phyloP scores from a whole-genome alignment of 2,797 vertebrate genomes.

The Lacerta viridis region DNA sequence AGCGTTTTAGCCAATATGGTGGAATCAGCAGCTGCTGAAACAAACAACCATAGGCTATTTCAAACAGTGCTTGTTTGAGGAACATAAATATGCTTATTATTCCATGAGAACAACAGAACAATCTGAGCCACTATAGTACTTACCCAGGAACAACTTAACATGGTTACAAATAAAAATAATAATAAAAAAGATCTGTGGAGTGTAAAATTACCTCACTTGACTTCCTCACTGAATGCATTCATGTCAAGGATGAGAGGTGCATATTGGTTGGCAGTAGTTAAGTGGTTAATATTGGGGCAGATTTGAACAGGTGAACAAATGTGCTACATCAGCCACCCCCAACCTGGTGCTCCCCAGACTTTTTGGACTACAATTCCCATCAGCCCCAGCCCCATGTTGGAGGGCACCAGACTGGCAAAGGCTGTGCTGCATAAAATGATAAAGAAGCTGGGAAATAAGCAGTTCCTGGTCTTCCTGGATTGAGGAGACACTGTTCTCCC shows the following conservation, averaged over 20 bases:
- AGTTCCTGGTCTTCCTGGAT: neutral
- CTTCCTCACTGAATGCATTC: neutral
- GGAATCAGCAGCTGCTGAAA: neutral
- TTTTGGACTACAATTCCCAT: too few relatives aligned
- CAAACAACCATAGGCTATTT: neutral
- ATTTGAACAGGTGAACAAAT: neutral
- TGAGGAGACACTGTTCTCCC: neutral
- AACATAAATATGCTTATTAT: neutral
- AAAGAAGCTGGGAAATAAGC: neutral
- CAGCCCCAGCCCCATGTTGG: too few relatives aligned
- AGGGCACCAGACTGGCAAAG: too few relatives aligned
- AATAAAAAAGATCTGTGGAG: neutral
- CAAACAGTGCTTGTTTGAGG: neutral
- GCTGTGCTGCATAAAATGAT: too few relatives aligned
- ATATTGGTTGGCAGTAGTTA: too few relatives aligned
- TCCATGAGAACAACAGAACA: neutral
- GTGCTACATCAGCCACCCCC: neutral
- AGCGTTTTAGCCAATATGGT: neutral
- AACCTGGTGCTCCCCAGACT: too few relatives aligned
- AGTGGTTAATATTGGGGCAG: neutral
- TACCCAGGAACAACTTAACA: neutral
- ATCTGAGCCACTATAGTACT: neutral
- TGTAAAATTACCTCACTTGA: too few relatives aligned
- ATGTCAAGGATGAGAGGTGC: neutral
- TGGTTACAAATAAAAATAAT: neutral